phyloP scores from a whole-genome alignment of 2,113 vertebrate genomes.

The Hipposideros armiger region DNA sequence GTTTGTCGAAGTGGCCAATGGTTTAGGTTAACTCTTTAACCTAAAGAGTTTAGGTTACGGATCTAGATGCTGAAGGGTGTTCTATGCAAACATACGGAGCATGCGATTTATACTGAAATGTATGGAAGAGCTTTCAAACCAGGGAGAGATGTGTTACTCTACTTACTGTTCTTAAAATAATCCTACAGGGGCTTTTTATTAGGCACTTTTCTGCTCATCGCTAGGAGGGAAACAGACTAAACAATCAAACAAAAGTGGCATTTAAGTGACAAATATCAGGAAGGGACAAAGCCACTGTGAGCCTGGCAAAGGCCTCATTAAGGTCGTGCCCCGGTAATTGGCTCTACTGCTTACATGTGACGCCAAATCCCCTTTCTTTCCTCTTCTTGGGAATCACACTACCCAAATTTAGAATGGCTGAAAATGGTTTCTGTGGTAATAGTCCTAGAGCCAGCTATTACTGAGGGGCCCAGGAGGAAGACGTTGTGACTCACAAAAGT shows the following conservation, averaged over 20 bases:
- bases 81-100: not conserved
- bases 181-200: not conserved
- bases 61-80: not conserved
- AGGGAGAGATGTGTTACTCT: not conserved
- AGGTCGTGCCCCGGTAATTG: not conserved
- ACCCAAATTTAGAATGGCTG: not conserved
- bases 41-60: not conserved
- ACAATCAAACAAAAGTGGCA: not conserved
- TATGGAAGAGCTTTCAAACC: not conserved
- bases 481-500: not conserved
- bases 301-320: not conserved
- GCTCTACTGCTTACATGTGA: not conserved
- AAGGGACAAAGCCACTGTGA: not conserved
- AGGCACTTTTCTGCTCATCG: not conserved
- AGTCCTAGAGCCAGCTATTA: not conserved
- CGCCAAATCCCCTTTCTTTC: not conserved
- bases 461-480: not conserved
- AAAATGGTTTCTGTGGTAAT: not conserved
- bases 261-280: not conserved
- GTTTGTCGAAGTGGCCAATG: not conserved
- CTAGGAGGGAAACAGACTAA: not conserved
- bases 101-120: not conserved
- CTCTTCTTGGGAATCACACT: not conserved
- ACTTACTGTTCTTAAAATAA: conserved; percentile 28
- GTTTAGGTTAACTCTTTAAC: too few relatives aligned